phyloP scores from a whole-genome alignment of 2,113 vertebrate species.

The Okapia johnstoni region DNA sequence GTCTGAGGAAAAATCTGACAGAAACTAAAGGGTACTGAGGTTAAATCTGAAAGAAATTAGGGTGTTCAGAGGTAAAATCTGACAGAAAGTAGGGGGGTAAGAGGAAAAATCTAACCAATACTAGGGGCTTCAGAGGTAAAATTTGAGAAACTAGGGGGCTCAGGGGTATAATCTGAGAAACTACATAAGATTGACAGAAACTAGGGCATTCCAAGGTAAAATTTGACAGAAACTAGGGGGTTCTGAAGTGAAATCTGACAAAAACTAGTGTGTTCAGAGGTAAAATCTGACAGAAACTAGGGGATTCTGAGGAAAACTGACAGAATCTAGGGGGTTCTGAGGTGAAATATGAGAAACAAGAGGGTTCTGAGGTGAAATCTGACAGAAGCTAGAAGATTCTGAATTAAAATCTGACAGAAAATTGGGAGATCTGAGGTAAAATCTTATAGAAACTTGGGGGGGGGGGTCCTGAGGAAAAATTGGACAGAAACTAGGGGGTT shows the following conservation, averaged over 20 bases:
- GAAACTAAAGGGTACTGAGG: background rate
- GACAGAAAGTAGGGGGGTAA: background rate
- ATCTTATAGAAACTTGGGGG: background rate
- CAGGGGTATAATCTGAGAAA: background rate
- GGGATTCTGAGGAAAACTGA: background rate
- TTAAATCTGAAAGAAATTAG: background rate
- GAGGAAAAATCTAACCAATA: background rate
- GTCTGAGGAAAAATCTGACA: background rate
- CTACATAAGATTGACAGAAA: background rate
- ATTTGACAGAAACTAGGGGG: background rate
- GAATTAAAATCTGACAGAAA: background rate
- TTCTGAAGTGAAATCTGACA: background rate
- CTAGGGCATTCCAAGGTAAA: background rate
- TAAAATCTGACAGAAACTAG: background rate
- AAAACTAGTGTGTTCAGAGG: background rate
- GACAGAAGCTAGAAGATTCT: background rate
- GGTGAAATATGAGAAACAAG: background rate
- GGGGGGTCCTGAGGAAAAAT: background rate
- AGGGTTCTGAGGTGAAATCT: background rate
- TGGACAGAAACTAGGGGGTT: background rate
- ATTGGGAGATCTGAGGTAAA: background rate
- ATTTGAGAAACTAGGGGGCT: background rate
- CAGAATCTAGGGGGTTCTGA: background rate
- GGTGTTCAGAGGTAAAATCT: background rate
- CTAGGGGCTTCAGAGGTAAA: background rate